Base-by-base conservation (phyloP, 1,140 invertebrate species). In the Pseudomyrmex flavicornis region DNA sequence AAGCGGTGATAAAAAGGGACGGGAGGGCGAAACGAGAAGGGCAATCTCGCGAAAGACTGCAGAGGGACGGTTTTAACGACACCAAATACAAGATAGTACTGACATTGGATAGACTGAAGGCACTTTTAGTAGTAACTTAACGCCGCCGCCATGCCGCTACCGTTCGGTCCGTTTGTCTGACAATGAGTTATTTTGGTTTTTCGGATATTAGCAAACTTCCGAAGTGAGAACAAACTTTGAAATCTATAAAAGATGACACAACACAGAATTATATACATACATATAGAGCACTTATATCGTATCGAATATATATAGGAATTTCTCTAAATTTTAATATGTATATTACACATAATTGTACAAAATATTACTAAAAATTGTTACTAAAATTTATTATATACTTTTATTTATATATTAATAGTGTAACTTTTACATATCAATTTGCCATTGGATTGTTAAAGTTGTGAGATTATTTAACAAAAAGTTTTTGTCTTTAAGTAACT, bases 11-110 rank as follows among this genome's bases (percentile, higher is more conserved):
- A 54, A 46, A 77, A 56, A 54, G 52, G 17, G 77, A 69, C 66
- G 79, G 68, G 68, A 59, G 80, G 58, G 80, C 48, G 69, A 73
- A 88, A 86, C 85, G 26, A 88, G 85, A 88, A 85, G 70, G 90
- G 92, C 90, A 92, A 92, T 91, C 91, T 90, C 88, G 91, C 91
- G 92, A 94, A 94, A 93, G 94, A 93, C 94, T 93, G 93, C 92
- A 92, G 91, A 86, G 89, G 90, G 92, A 94, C 93, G 93, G 92
- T 94, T 94, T 92, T 93, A 94, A 94, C 93, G 94, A 94, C 93
- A 94, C 93, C 93, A 94, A 94, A 94, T 94, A 94, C 94, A 94
- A 94, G 93, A 94, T 94, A 94, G 94, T 94, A 94, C 94, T 94
- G 94, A 94, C 93, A 94, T 94, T 94, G 93, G 94, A 94, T 94